phyloP scores from a whole-genome alignment of 2,797 vertebrate species.

The Melanotaenia parkinsoni region DNA sequence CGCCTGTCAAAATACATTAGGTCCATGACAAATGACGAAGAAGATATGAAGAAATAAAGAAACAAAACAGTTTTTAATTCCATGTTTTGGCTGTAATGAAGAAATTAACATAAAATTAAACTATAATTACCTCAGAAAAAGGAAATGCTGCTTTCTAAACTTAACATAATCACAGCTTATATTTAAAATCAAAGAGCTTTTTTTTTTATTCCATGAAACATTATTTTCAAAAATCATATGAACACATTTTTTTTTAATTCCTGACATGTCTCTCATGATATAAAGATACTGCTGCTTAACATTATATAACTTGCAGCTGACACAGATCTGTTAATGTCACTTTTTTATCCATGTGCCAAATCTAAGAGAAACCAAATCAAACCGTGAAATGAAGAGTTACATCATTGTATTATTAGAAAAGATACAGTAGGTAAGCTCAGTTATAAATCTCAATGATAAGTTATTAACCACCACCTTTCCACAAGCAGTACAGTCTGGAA shows the following conservation, averaged over 20 bases:
- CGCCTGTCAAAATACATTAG: neutral
- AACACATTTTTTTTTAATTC: neutral
- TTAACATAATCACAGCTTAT: neutral
- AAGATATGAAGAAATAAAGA: neutral
- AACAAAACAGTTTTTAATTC: no score
- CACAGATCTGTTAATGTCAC: neutral
- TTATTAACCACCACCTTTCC: no score
- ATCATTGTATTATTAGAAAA: no score
- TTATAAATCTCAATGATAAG: no score
- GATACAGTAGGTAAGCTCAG: no score
- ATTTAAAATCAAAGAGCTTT: neutral
- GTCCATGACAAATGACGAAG: neutral
- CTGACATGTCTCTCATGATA: neutral
- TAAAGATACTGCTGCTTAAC: neutral
- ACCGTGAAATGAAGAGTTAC: neutral
- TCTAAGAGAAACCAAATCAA: neutral
- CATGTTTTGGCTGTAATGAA: no score
- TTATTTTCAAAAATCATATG: neutral
- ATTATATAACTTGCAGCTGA: neutral
- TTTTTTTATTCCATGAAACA: no score
- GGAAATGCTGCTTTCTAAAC: neutral
- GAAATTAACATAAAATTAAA: neutral
- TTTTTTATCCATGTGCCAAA: neutral
- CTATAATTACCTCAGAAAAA: no score
- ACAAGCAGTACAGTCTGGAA: neutral